These are phyloP conservation scores for Oreochromis spilurus DNA, from an alignment of 2,113 vertebrate genomes.

Conservation along the genomic window DNA sequence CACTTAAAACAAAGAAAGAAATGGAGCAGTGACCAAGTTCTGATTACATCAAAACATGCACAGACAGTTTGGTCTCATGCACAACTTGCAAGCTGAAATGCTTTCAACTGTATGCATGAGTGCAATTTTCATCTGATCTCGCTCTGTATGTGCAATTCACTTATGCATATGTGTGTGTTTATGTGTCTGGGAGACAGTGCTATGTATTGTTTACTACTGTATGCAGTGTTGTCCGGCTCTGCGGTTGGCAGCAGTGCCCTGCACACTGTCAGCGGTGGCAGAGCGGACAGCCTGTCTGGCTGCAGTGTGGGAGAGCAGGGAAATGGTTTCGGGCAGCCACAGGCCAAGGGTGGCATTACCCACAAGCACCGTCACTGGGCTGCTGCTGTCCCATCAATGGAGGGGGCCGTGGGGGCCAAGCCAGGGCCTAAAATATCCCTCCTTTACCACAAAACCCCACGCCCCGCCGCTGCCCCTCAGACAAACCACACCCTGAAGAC, in stretches of 20 bases:
- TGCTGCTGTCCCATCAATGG: conserved; percentile 34
- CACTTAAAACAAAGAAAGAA: background rate
- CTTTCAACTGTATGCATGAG: background rate
- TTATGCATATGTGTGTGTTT: background rate
- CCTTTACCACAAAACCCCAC: conserved; percentile 8
- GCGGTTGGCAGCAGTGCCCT: conserved; percentile 29
- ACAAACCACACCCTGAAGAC: conserved; percentile 47
- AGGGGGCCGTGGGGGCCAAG: background rate
- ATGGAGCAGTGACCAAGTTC: background rate
- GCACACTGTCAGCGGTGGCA: conserved; percentile 35
- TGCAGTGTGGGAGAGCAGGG: conserved; percentile 49
- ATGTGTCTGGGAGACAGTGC: background rate
- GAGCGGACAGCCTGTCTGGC: conserved; percentile 59
- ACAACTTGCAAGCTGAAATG: background rate
- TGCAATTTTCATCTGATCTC: background rate
- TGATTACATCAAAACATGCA: background rate
- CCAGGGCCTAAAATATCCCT: conserved; percentile 39
- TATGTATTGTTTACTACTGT: conserved; percentile 19
- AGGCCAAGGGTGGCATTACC: conserved; percentile 59
- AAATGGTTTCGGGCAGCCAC: conserved; percentile 26
- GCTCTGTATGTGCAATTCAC: background rate
- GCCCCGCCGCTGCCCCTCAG: conserved; percentile 2
- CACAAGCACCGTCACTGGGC: conserved; percentile 33
- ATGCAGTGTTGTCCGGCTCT: conserved; percentile 31
- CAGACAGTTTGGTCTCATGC: background rate